Conservation (phyloP, 2,113 vertebrate species). For the Anthoscopus minutus region DNA sequence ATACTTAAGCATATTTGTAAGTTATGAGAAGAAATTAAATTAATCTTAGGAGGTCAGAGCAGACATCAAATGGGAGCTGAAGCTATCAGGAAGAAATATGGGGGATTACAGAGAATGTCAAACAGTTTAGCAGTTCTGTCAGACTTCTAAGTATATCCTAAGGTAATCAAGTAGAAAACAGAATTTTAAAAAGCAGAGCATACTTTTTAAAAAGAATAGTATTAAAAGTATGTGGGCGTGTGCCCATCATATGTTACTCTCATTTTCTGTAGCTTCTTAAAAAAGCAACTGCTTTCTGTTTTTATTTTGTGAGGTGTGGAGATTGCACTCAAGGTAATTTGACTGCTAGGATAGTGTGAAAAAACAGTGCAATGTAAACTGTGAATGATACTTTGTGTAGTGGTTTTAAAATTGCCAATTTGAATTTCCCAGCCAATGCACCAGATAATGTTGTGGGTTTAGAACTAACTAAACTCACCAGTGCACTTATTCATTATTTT, state of each 20-base stretch:
- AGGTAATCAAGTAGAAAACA: neutral
- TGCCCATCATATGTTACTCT: neutral
- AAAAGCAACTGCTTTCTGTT: neutral
- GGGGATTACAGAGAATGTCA: neutral
- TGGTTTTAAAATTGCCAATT: too few relatives aligned
- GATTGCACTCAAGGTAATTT: neutral
- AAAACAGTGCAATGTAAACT: neutral
- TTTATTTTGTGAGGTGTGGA: neutral
- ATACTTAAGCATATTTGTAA: neutral
- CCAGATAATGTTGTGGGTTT: too few relatives aligned
- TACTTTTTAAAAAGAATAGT: neutral
- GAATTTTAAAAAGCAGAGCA: neutral
- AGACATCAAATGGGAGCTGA: neutral
- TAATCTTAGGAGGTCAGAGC: neutral
- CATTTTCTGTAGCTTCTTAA: neutral
- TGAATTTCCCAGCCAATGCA: too few relatives aligned
- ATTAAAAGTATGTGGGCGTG: neutral
- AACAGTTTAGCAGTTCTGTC: neutral
- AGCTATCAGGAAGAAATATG: neutral
- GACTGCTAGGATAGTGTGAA: neutral
- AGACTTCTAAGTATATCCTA: neutral
- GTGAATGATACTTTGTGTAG: conserved; percentile 5
- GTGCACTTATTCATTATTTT: too few relatives aligned
- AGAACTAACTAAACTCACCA: too few relatives aligned
- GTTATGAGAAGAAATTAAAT: neutral